These are phyloP conservation scores for Phalacrocorax aristotelis DNA, from an alignment of 2,113 vertebrate species.

Conservation along the genomic window DNA sequence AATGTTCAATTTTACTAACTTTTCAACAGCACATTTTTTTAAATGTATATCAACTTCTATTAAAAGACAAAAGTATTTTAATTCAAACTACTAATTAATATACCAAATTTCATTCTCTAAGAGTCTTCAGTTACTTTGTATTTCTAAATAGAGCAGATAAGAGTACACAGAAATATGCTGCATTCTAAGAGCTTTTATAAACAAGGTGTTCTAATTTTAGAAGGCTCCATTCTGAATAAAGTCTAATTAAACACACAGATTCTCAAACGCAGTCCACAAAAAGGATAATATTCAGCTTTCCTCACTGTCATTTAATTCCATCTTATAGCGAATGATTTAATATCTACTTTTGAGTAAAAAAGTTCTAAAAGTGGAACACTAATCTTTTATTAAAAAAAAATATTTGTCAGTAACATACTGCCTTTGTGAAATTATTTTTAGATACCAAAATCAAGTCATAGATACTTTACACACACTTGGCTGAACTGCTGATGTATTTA, in stretches of 20 bases:
- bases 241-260: slow-evolving; percentile 44
- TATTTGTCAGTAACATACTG: neutral
- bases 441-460: neutral
- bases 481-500: neutral
- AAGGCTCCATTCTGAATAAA: slow-evolving; percentile 33
- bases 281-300: neutral
- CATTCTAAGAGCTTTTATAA: slow-evolving; percentile 54
- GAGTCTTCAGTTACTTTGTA: neutral
- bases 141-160: slow-evolving; percentile 49
- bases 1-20: neutral
- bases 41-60: neutral
- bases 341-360: slow-evolving; percentile 13
- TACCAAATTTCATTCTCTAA: neutral
- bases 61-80: neutral
- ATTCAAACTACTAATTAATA: neutral
- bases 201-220: slow-evolving; percentile 61
- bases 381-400: neutral
- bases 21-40: neutral
- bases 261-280: neutral
- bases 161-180: slow-evolving; percentile 5
- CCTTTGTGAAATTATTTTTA: neutral
- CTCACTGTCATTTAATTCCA: neutral
- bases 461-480: neutral
- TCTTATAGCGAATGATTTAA: neutral
- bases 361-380: neutral